phyloP scores from a whole-genome alignment of 2,113 vertebrate genomes.

The Balaenoptera acutorostrata region DNA sequence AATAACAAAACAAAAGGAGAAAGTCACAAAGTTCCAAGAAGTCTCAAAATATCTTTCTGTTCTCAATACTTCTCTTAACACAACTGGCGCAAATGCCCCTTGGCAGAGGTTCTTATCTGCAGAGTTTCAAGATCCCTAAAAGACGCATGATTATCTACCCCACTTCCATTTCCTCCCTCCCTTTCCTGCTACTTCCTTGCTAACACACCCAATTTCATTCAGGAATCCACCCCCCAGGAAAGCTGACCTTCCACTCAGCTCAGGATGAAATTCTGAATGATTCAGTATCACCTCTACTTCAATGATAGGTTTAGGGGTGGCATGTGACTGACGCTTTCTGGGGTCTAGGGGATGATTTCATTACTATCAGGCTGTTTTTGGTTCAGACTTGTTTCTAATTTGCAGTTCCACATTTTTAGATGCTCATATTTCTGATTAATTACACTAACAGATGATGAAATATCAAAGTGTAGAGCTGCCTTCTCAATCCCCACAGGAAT shows the following conservation, averaged over 20 bases:
- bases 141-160: neutral
- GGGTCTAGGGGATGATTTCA: neutral
- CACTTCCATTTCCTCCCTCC: neutral
- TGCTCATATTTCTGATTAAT: neutral
- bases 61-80: neutral
- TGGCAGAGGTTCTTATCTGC: neutral
- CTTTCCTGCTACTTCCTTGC: neutral
- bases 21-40: conserved; percentile 41
- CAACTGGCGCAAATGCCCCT: neutral
- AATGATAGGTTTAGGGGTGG: neutral
- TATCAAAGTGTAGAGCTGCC: too few species aligned
- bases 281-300: neutral
- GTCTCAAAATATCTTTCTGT: conserved; percentile 40
- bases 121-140: neutral
- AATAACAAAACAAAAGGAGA: conserved; percentile 63
- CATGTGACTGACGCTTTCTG: neutral
- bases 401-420: neutral
- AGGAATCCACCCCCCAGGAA: neutral
- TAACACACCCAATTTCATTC: neutral
- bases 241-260: neutral
- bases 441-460: neutral
- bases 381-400: neutral
- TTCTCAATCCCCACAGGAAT: neutral
- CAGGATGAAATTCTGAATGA: neutral
- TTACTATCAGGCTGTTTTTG: neutral